Evolutionary conservation across 2,797 vertebrate genomes (phyloP), one percentile per base, ranked within the genome.

Genomic region (Sebastes hubbsi): DNA sequence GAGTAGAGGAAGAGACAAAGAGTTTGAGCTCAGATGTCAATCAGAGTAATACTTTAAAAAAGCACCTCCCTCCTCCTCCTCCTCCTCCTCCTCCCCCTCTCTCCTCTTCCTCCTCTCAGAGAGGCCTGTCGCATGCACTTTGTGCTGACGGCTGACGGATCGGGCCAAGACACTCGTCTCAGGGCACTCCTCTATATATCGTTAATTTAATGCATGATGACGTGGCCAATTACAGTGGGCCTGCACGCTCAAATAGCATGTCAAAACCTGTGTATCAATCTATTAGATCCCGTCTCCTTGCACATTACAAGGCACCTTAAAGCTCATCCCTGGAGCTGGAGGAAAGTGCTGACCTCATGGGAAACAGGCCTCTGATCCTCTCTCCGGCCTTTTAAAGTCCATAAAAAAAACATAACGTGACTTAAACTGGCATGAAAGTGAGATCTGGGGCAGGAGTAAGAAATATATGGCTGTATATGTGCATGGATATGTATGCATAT

Each of bases 191-290:
- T 96, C 95, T 94, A 95, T 96, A 94, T 96, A 94, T 96, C 94
- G 95, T 97, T 97, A 97, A 97, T 97, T 95, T 97, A 97, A 98
- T 97, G 94, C 96, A 92, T 96, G 95, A 95, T 96, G 97, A 97
- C 96, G 94, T 95, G 97, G 92, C 97, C 97, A 97, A 98, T 98
- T 98, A 98, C 94, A 96, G 95, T 82, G 91, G 93, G 92, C 95
- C 95, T 93, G 94, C 91, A 95, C 93, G 95, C 96, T 97, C 96
- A 97, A 97, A 97, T 96, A 97, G 96, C 95, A 96, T 97, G 97
- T 98, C 97, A 97, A 95, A 97, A 96, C 95, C 96, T 96, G 96
- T 97, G 97, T 97, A 97, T 97, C 97, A 96, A 95, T 96, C 94
- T 94, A 96, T 96, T 96, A 96, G 95, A 94, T 96, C 94, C 94